phyloP scores from a whole-genome alignment of 2,888 invertebrate species.

The Mythimna albipuncta region DNA sequence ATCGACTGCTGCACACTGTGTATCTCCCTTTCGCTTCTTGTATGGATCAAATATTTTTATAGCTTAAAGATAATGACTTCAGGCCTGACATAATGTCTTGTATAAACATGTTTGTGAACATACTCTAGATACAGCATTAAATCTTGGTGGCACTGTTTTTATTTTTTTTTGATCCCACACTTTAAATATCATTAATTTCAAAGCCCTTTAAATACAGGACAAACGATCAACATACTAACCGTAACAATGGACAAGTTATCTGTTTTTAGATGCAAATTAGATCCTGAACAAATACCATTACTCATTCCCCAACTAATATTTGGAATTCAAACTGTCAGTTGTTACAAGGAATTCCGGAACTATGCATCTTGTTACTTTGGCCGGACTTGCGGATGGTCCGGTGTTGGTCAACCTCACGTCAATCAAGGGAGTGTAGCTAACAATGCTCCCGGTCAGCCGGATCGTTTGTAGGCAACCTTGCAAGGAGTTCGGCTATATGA shows the following conservation, averaged over 20 bases:
- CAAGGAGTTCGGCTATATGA: conserved; percentile 53
- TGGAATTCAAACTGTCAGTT: conserved; percentile 77
- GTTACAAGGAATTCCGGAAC: conserved; percentile 71
- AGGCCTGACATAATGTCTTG: no score
- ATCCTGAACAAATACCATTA: conserved; percentile 75
- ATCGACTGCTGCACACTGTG: no score
- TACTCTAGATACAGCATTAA: no score
- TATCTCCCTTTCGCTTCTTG: no score
- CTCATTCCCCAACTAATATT: conserved; percentile 80
- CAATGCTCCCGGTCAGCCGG: conserved; percentile 68
- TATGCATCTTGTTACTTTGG: conserved; percentile 76
- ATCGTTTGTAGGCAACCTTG: conserved; percentile 55
- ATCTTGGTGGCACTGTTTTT: no score
- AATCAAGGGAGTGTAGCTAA: conserved; percentile 82
- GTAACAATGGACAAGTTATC: conserved; percentile 44
- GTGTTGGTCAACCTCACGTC: conserved; percentile 85
- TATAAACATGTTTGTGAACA: no score
- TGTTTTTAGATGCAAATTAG: conserved; percentile 63
- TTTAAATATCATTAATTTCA: not conserved
- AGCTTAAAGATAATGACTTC: no score
- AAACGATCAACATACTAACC: conserved; percentile 29
- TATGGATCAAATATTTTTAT: no score
- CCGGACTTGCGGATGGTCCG: conserved; percentile 75
- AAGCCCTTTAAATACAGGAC: conserved; percentile 10
- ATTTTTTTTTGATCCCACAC: no score